A percentile compares a stretch with the other conserved stretches of the same genome.
These are phyloP conservation scores for Artemisiospiza belli DNA, from an alignment of 2,113 vertebrate genomes.

Conservation along the genomic window DNA sequence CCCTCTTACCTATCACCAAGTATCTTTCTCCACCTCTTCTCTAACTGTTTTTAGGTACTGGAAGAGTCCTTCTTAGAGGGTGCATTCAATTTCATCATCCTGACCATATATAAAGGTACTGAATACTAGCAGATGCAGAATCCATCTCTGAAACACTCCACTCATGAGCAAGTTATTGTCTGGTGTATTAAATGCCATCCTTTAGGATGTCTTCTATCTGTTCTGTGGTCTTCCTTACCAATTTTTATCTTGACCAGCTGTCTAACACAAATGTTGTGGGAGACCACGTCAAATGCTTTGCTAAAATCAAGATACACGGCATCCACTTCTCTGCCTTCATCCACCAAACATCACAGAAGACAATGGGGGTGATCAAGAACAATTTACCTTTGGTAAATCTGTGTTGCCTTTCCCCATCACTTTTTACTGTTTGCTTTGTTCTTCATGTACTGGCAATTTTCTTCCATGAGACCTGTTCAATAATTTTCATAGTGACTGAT, in stretches of 20 bases:
- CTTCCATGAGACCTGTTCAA: neutral
- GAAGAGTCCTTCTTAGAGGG: neutral
- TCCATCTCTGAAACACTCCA: neutral
- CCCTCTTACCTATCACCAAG: neutral
- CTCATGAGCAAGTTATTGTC: neutral
- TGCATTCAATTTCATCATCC: neutral
- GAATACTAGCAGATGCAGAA: neutral
- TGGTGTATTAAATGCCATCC: neutral
- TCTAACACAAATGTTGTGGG: neutral
- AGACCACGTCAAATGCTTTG: neutral
- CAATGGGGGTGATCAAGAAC: accelerated
- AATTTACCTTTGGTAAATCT: neutral
- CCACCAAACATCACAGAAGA: neutral
- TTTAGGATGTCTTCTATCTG: neutral
- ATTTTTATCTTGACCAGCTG: neutral
- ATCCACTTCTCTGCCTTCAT: neutral
- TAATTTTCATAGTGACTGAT: neutral
- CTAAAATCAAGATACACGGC: neutral
- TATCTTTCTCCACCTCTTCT: neutral
- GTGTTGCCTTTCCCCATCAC: neutral
- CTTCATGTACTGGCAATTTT: neutral
- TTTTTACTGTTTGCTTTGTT: neutral
- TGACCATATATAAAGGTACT: accelerated
- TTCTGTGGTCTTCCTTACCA: neutral
- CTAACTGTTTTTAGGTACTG: neutral